Conservation (phyloP, 1,140 invertebrate genomes). For the Drosophila trapezifrons region DNA sequence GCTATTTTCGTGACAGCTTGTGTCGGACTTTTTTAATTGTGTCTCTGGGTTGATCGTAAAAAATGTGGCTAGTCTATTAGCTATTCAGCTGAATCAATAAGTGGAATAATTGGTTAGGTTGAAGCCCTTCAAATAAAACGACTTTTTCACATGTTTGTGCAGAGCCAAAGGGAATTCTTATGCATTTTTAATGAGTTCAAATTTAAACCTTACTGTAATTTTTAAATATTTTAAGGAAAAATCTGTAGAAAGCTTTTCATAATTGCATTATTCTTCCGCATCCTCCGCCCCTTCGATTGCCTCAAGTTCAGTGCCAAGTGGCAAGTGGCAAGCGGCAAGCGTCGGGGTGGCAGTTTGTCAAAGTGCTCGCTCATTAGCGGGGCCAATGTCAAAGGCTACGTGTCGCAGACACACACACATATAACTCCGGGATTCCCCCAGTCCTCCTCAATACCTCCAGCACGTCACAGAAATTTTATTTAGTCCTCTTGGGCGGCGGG, state of each 20-base stretch:
- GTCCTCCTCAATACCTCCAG: constrained; percentile 4
- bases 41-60: constrained; percentile 26
- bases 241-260: neutral
- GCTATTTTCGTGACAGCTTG: constrained; percentile 27
- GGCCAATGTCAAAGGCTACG: constrained; percentile 79
- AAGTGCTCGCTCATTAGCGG: constrained; percentile 76
- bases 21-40: constrained; percentile 28
- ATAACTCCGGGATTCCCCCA: neutral
- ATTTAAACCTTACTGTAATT: neutral
- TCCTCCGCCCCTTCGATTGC: constrained; percentile 4
- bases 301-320: constrained; percentile 68
- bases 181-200: neutral
- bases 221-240: neutral
- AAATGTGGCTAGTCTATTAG: constrained; percentile 23
- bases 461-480: constrained; percentile 56
- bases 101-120: constrained; percentile 15
- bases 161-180: neutral
- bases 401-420: constrained; percentile 51
- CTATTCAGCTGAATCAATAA: constrained; percentile 33
- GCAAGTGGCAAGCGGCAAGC: constrained; percentile 25
- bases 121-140: neutral
- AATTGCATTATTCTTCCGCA: constrained; percentile 38
- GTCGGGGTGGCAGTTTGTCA: constrained; percentile 45
- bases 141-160: neutral
- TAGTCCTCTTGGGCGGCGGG: constrained; percentile 39